Base-by-base conservation (phyloP, 1,140 invertebrate species). In the Diabrotica undecimpunctata region DNA sequence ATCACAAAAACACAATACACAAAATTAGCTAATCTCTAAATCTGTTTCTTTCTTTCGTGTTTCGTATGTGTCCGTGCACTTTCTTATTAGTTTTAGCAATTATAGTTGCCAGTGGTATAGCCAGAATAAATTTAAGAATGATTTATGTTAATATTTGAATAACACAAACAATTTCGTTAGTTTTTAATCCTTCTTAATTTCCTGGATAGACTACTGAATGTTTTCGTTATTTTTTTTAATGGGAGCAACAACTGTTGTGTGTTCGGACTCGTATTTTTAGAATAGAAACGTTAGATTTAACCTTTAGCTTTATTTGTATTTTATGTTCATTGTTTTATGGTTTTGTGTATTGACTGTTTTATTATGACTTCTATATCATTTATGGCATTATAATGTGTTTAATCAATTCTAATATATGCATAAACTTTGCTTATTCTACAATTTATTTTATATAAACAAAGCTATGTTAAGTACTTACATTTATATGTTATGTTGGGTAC, bases 201-300 rank as follows among this genome's bases (percentile, higher is more conserved):
- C 25, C 25, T 25, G 25, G 25, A 25, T 25, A 25, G 25, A 25
- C 25, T 25, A 25, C 25, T 25, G 25, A 25, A 25, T 25, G 25
- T 25, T 25, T 25, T 25, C 25, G 25, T 25, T 25, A 25, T 46
- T 60, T 62, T 59, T 25, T 54, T 58, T 58, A 66, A 74, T 77
- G 77, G 77, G 78, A 79, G 78, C 78, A 79, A 79, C 78, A 79
- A 79, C 78, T 77, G 68, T 46, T 8, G n/a, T 46, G 41, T 46
- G 41, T 66, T 69, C 62, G 61, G 61, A 61, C 61, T 64, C 65
- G 64, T 60, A 59, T n/a, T 58, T 10, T 54, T 11, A 54, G 25
- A 56, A 50, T 54, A 36, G 25, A 14, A 25, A 25, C 12, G 50
- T 52, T 52, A 52, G 11, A 52, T 13, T 13, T 52, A 13, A 52